Conservation (phyloP, 2,888 invertebrate species). For the Himalopsyche anomala region DNA sequence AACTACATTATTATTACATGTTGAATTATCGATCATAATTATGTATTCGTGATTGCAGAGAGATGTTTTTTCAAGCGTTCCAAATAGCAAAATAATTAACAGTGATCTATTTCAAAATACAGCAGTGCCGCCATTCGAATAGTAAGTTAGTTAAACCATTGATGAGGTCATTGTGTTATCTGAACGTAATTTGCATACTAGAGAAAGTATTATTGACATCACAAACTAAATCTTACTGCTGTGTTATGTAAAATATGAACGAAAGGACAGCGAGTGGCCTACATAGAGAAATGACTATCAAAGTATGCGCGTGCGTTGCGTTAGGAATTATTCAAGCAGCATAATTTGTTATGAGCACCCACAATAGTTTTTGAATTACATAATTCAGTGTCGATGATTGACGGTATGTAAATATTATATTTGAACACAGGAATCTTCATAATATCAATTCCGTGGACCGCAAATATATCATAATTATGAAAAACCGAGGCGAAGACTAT, state of each 20-base stretch:
- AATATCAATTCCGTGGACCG: no score
- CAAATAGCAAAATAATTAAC: neutral
- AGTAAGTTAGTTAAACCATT: neutral
- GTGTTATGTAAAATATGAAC: constrained; percentile 9
- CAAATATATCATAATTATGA: no score
- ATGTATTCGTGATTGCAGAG: no score
- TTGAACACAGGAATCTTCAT: no score
- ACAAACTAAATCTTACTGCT: neutral
- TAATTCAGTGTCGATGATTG: no score
- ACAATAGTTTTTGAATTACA: no score
- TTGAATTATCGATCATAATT: no score
- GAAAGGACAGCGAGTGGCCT: constrained; percentile 29
- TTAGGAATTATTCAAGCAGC: neutral
- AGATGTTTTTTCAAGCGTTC: no score
- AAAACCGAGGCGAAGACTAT: no score
- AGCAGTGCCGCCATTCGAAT: neutral
- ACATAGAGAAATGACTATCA: neutral
- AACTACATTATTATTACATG: no score
- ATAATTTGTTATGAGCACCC: no score
- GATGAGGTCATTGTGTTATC: constrained; percentile 29
- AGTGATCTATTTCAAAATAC: constrained; percentile 4
- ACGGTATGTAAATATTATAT: no score
- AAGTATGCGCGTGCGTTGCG: neutral
- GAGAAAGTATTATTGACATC: constrained; percentile 42
- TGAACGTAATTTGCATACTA: constrained; percentile 36